Evolutionary conservation across 2,888 invertebrate genomes (phyloP).

Genomic region (Meiosimyza decipiens): DNA sequence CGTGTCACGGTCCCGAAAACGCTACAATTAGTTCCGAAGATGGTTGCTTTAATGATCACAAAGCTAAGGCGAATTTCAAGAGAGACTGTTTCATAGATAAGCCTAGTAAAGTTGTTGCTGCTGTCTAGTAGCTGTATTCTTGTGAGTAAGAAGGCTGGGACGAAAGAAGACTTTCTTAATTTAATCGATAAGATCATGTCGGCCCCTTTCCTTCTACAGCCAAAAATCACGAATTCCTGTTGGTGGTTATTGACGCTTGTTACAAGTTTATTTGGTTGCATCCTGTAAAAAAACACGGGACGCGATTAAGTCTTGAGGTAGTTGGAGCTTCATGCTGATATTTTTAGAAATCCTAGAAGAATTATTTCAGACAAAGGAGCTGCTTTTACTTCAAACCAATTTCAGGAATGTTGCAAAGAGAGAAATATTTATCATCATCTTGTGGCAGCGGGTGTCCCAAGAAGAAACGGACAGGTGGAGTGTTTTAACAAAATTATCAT

Average conservation of each 20-base stretch:
- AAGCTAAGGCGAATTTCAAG: background rate
- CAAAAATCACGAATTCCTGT: too few relatives aligned
- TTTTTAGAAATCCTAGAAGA: slow-evolving; percentile 29
- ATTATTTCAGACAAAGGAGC: slow-evolving; percentile 33
- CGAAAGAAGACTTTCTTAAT: too few relatives aligned
- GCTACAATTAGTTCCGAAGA: slow-evolving; percentile 38
- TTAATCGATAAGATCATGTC: too few relatives aligned
- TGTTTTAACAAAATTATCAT: background rate
- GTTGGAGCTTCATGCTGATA: too few relatives aligned
- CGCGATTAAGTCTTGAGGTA: too few relatives aligned
- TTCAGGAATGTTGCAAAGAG: slow-evolving; percentile 10
- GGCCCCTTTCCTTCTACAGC: too few relatives aligned
- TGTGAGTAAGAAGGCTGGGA: too few relatives aligned
- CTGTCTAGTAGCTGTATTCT: slow-evolving; percentile 9
- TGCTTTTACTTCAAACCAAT: slow-evolving; percentile 27
- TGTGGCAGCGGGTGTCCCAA: slow-evolving; percentile 21
- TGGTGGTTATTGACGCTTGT: too few relatives aligned
- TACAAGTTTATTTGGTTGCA: too few relatives aligned
- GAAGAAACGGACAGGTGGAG: slow-evolving; percentile 20
- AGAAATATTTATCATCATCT: slow-evolving; percentile 23
- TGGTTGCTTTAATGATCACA: background rate
- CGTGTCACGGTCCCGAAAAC: slow-evolving; percentile 36
- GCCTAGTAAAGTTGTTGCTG: slow-evolving; percentile 5
- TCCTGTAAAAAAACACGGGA: too few relatives aligned
- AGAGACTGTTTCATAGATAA: background rate